Base-by-base conservation (phyloP, 2,113 vertebrate species). In the Garra rufa region DNA sequence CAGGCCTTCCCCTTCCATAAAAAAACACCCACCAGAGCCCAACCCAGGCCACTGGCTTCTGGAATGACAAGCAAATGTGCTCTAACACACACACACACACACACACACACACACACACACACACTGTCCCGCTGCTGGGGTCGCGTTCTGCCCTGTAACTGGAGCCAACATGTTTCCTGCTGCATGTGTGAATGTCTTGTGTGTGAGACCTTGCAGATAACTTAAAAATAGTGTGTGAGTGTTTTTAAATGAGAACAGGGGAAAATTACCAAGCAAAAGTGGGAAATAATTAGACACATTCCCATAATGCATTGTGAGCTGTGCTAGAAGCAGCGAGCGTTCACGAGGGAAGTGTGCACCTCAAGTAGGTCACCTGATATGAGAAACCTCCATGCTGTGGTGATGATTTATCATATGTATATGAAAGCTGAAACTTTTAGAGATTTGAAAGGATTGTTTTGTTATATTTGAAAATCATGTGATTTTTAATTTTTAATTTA, bases 91-190 rank as follows among this genome's bases (percentile, higher is more conserved):
- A 46, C 61, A 50, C 44, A 17, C 28, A 21, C 28, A 44, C 61
- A 48, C 46, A 73, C 50, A 73, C 48, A 41, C 48, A 71, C 63
- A 71, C 43, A 59, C 71, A 63, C 69, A 52, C 84, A 61, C 74
- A 55, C 24, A 1, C 75, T 30, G 50, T 44, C 34, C 69, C 75
- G 57, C 82, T 75, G 44, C 9, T 80, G 61, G 81, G 52, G 41
- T 41, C 70, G 0, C 17, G 38, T 24, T 41, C 44, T 69, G 41
- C 46, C 34, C 28, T 84, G 86, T 76, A 87, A 87, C 82, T 63
- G 52, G 82, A 87, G 82, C 46, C 55, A 13, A 10, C 43, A 19
- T 65, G 52, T 81, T 85, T 85, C 84, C 84, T 81, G 52, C 50
- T 63, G 21, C 21, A 69, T 85, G 30, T 78, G 74, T 78, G 34